phyloP scores from a whole-genome alignment of 2,888 invertebrate species.

The Trisateles emortualis region DNA sequence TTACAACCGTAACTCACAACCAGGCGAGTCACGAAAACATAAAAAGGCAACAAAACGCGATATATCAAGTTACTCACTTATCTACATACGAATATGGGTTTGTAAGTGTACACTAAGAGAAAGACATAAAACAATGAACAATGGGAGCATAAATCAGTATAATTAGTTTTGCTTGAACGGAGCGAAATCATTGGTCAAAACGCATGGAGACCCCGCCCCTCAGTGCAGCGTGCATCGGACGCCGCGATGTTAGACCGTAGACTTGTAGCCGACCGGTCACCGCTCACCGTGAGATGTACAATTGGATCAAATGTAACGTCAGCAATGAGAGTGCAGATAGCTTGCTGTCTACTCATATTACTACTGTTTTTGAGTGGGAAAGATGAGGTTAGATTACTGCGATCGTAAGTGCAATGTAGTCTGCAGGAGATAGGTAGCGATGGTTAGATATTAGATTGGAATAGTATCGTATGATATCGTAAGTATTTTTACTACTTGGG shows the following conservation, averaged over 20 bases:
- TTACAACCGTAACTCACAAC: conserved; percentile 52
- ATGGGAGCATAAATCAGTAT: conserved; percentile 97
- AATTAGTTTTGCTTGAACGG: conserved; percentile 92
- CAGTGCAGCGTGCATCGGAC: conserved; percentile 55
- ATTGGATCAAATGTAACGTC: conserved; percentile 77
- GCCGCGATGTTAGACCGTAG: conserved; percentile 68
- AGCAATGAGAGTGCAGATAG: conserved; percentile 61
- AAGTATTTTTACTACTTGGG: too few relatives aligned
- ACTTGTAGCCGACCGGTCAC: conserved; percentile 3
- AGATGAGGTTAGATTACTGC: too few relatives aligned
- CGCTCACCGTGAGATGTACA: conserved; percentile 59
- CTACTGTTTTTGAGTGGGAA: background rate
- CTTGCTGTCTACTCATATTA: background rate
- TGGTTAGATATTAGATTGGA: too few relatives aligned
- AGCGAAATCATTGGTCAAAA: conserved; percentile 90
- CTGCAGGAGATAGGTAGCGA: too few relatives aligned
- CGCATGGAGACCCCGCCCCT: conserved; percentile 87
- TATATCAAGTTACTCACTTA: conserved; percentile 62
- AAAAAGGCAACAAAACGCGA: conserved; percentile 56
- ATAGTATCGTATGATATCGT: too few relatives aligned
- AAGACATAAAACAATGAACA: conserved; percentile 93
- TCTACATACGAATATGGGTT: conserved; percentile 61
- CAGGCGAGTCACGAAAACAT: conserved; percentile 49
- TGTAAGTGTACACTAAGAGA: conserved; percentile 79
- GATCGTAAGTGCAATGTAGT: too few relatives aligned